phyloP scores from a whole-genome alignment of 2,797 vertebrate species.

The Gobio occitaniae region DNA sequence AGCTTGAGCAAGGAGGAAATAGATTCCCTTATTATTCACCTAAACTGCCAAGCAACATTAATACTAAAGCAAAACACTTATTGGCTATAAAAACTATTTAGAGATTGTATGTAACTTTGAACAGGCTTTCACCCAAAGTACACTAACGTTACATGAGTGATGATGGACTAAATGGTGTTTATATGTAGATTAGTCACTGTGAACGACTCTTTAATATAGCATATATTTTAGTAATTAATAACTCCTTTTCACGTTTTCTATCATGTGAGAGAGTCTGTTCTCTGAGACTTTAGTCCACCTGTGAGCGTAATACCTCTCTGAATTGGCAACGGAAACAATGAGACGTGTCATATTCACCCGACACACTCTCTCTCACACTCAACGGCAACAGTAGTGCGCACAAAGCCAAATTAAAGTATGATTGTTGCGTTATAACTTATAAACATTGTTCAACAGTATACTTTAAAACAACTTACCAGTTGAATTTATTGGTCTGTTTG shows the following conservation, averaged over 20 bases:
- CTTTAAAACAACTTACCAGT: slow-evolving; percentile 62
- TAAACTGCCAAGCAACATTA: background rate
- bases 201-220: background rate
- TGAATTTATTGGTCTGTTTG: slow-evolving; percentile 46
- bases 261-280: background rate
- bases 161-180: background rate
- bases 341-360: slow-evolving; percentile 40
- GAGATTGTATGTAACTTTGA: background rate
- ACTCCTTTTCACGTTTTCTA: background rate
- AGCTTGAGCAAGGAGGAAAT: slow-evolving; percentile 33
- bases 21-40: background rate
- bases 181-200: background rate
- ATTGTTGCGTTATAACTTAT: background rate
- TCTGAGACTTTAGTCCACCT: slow-evolving; percentile 2
- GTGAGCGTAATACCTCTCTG: slow-evolving; percentile 10
- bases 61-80: background rate
- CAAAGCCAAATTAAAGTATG: background rate
- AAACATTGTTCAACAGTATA: background rate
- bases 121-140: background rate
- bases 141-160: too few relatives aligned
- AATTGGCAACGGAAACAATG: slow-evolving; percentile 2
- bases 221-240: background rate
- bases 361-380: background rate
- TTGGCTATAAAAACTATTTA: background rate
- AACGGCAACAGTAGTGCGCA: background rate